A percentile compares a stretch with the other conserved stretches of the same genome.
These are phyloP conservation scores for Pteronura brasiliensis DNA, from an alignment of 2,113 vertebrate species.

Conservation along the genomic window DNA sequence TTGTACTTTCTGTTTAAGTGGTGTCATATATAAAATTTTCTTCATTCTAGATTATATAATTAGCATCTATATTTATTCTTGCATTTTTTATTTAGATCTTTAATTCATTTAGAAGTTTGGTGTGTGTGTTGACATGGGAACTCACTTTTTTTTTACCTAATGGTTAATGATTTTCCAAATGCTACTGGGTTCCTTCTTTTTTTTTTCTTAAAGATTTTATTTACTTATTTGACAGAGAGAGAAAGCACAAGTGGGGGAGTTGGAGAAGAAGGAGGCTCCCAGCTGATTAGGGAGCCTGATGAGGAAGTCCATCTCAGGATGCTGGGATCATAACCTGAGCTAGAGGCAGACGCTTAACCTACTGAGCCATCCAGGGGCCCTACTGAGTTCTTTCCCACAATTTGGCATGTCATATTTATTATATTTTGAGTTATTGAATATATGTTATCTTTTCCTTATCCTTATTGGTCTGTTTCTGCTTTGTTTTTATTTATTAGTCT, in stretches of 20 bases:
- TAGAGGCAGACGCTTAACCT: too few relatives aligned
- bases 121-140: background rate
- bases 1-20: background rate
- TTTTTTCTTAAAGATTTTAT: too few relatives aligned
- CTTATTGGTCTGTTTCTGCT: slow-evolving; percentile 27
- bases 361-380: too few relatives aligned
- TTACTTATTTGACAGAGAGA: too few relatives aligned
- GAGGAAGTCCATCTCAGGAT: too few relatives aligned
- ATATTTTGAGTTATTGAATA: slow-evolving; percentile 18
- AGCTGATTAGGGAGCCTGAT: too few relatives aligned
- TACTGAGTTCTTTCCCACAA: background rate
- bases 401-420: background rate
- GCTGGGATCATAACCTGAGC: too few relatives aligned
- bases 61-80: background rate
- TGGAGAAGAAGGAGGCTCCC: too few relatives aligned
- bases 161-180: background rate
- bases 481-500: background rate
- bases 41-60: background rate
- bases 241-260: too few relatives aligned
- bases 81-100: background rate
- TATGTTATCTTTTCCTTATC: background rate
- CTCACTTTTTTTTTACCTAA: background rate
- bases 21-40: background rate
- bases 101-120: background rate
- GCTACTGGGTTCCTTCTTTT: background rate